phyloP scores from a whole-genome alignment of 2,888 invertebrate species.

The Chironomus riparius region DNA sequence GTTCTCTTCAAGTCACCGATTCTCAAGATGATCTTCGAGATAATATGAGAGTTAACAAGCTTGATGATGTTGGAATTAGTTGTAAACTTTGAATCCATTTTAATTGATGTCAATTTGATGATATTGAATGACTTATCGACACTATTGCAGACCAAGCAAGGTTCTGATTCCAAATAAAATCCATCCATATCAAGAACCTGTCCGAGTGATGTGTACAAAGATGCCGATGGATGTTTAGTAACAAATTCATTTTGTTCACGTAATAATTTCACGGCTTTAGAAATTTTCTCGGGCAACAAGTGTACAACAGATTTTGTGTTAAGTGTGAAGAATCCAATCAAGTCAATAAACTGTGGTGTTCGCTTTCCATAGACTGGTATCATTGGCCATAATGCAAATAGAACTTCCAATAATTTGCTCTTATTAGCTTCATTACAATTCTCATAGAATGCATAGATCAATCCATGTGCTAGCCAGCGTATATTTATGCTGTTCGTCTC shows the following conservation, averaged over 20 bases:
- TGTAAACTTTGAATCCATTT: slow-evolving; percentile 94
- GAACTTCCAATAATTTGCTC: slow-evolving; percentile 64
- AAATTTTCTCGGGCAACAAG: slow-evolving; percentile 64
- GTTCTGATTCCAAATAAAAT: slow-evolving; percentile 92
- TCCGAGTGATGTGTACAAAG: slow-evolving; percentile 81
- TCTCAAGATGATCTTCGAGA: slow-evolving; percentile 84
- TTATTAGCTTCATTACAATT: slow-evolving; percentile 72
- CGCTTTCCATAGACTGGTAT: slow-evolving; percentile 85
- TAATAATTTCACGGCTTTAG: slow-evolving; percentile 76
- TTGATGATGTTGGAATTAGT: slow-evolving; percentile 97
- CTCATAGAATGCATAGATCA: slow-evolving; percentile 74
- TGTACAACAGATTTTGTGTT: slow-evolving; percentile 64
- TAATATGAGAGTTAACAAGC: slow-evolving; percentile 88
- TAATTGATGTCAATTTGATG: slow-evolving; percentile 86
- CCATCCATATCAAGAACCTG: slow-evolving; percentile 95
- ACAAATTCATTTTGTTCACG: slow-evolving; percentile 82
- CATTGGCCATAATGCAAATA: slow-evolving; percentile 89
- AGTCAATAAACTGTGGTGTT: slow-evolving; percentile 93
- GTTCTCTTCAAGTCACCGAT: slow-evolving; percentile 92
- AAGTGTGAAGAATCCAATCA: slow-evolving; percentile 88
- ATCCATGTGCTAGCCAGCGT: slow-evolving; percentile 91
- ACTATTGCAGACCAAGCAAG: slow-evolving; percentile 95
- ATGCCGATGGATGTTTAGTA: slow-evolving; percentile 87
- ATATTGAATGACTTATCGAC: slow-evolving; percentile 88
- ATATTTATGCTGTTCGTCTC: slow-evolving; percentile 89